Percentiles rank a stretch among this genome's conserved stretches.
Evolutionary conservation across 2,888 invertebrate genomes (phyloP).

Genomic region (Catocala fraxini): DNA sequence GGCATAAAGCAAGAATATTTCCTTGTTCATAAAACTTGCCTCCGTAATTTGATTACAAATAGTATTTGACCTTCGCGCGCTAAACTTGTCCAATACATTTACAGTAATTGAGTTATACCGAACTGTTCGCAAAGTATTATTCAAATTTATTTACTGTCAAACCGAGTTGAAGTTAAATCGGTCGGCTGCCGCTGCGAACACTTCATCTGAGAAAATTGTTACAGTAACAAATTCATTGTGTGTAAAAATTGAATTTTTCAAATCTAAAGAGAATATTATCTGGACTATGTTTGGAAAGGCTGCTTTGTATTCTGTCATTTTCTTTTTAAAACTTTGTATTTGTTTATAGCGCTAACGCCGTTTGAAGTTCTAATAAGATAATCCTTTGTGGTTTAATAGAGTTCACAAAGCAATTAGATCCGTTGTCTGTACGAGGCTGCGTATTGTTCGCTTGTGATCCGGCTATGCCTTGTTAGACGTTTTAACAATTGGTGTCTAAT

Average conservation of each 20-base stretch:
- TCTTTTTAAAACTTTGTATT: slow-evolving; percentile 37
- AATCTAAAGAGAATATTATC: slow-evolving; percentile 6
- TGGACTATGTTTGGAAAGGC: background rate
- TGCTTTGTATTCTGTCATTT: slow-evolving; percentile 41
- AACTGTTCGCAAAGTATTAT: slow-evolving; percentile 34
- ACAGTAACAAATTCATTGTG: slow-evolving; percentile 30
- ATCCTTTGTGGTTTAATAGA: slow-evolving; percentile 15
- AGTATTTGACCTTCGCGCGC: slow-evolving; percentile 39
- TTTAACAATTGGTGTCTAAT: no score
- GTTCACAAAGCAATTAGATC: background rate
- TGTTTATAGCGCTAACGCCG: slow-evolving; percentile 27
- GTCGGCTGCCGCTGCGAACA: slow-evolving; percentile 26
- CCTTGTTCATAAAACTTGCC: background rate
- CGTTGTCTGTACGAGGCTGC: background rate
- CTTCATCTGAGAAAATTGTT: slow-evolving; percentile 32
- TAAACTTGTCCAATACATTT: slow-evolving; percentile 37
- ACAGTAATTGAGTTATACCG: slow-evolving; percentile 35
- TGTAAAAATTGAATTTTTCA: slow-evolving; percentile 37
- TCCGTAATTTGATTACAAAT: slow-evolving; percentile 39
- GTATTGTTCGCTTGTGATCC: slow-evolving; percentile 1
- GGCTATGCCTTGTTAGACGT: background rate
- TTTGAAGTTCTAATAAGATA: slow-evolving; percentile 21
- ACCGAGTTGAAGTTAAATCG: slow-evolving; percentile 30
- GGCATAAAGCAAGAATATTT: background rate
- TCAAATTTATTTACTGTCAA: slow-evolving; percentile 45